Conservation (phyloP, 2,888 invertebrate species). For the Poecilobothrus nobilitatus region DNA sequence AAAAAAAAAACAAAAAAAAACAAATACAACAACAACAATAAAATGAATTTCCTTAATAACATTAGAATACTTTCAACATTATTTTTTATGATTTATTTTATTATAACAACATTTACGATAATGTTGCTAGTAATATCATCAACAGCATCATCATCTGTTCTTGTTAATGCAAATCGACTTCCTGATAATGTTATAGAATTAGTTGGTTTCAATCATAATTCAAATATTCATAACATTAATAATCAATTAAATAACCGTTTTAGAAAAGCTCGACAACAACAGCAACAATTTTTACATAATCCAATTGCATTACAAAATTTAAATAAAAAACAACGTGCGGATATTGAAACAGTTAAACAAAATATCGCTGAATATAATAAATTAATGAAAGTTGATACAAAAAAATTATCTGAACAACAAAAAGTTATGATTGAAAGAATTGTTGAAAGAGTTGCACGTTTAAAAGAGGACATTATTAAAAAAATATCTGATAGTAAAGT, state of each 20-base stretch:
- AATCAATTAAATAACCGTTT: slow-evolving; percentile 4
- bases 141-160: not conserved
- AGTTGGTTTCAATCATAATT: slow-evolving; percentile 36
- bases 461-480: slow-evolving; percentile 31
- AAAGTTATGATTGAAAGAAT: slow-evolving; percentile 43
- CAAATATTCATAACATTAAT: not conserved
- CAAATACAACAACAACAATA: not conserved
- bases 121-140: not conserved
- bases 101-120: not conserved
- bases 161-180: slow-evolving; percentile 29
- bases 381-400: slow-evolving; percentile 38
- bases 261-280: slow-evolving; percentile 23
- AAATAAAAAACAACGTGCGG: slow-evolving; percentile 38
- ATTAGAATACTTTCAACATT: not conserved
- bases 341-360: slow-evolving; percentile 40
- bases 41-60: not conserved
- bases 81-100: not conserved
- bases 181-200: slow-evolving; percentile 40
- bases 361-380: slow-evolving; percentile 42
- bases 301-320: slow-evolving; percentile 29
- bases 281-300: slow-evolving; percentile 10
- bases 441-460: slow-evolving; percentile 41
- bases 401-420: slow-evolving; percentile 41
- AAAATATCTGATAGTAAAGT: slow-evolving; percentile 11
- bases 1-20: not conserved